Evolutionary conservation across 2,797 vertebrate genomes (phyloP).

Genomic region (Galaxias olidus): DNA sequence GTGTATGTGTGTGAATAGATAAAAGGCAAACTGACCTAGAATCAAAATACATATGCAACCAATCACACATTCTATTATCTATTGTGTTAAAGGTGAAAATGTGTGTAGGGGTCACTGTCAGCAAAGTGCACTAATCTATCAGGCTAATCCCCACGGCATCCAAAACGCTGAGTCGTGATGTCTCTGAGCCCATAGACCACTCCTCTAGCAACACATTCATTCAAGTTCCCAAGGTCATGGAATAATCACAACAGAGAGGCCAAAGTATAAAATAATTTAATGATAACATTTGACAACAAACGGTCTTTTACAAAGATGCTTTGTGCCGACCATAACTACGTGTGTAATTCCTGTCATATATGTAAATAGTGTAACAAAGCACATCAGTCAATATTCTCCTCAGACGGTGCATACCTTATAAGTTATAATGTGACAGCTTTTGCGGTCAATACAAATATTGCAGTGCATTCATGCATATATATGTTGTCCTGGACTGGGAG

Average conservation of each 20-base stretch:
- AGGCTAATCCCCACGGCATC: too few relatives aligned
- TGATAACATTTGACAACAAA: slow-evolving; percentile 82
- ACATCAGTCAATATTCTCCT: slow-evolving; percentile 31
- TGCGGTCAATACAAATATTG: slow-evolving; percentile 72
- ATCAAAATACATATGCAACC: too few relatives aligned
- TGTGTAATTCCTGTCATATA: slow-evolving; percentile 48
- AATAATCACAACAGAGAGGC: slow-evolving; percentile 22
- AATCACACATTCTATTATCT: too few relatives aligned
- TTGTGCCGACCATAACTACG: slow-evolving; percentile 81
- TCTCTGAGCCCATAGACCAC: too few relatives aligned
- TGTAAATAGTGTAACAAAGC: slow-evolving; percentile 53
- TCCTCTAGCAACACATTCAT: too few relatives aligned
- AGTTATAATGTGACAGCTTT: slow-evolving; percentile 62
- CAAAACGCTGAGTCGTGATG: too few relatives aligned
- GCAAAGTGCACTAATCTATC: too few relatives aligned
- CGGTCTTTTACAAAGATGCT: slow-evolving; percentile 78
- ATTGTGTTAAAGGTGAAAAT: too few relatives aligned
- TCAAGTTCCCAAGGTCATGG: too few relatives aligned
- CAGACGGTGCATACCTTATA: slow-evolving; percentile 43
- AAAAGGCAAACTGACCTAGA: too few relatives aligned
- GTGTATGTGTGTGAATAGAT: too few relatives aligned
- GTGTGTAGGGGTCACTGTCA: too few relatives aligned
- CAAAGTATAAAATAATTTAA: slow-evolving; percentile 89
- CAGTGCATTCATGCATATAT: neutral
- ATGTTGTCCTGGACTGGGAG: neutral